Percentiles rank a stretch among this genome's conserved stretches.
These are phyloP conservation scores for Melinopterus prodromus DNA, from an alignment of 2,888 invertebrate species.

Conservation along the genomic window DNA sequence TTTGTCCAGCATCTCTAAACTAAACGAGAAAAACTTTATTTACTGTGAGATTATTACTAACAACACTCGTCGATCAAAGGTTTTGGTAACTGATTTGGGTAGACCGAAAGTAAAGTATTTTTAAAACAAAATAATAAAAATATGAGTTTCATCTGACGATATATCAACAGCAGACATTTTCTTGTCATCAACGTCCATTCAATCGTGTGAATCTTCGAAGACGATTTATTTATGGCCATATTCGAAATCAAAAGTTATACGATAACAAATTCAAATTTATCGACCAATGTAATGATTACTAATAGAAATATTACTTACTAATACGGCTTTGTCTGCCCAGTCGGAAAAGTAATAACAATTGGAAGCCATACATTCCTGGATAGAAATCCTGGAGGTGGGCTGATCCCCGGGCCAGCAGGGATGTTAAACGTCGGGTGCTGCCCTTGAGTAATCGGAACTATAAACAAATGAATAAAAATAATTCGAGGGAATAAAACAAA, in stretches of 20 bases:
- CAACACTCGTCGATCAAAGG: no score
- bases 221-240: no score
- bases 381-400: slow-evolving; percentile 91
- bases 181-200: no score
- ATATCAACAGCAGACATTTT: no score
- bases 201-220: no score
- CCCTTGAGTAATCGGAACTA: slow-evolving; percentile 64
- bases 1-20: slow-evolving; percentile 96
- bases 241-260: no score
- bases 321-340: slow-evolving; percentile 87
- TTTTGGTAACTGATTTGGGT: no score
- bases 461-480: slow-evolving; percentile 44
- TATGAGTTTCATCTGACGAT: no score
- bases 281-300: no score
- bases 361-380: slow-evolving; percentile 94
- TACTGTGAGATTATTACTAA: slow-evolving; percentile 24
- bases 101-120: no score
- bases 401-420: slow-evolving; percentile 78
- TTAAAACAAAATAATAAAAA: no score
- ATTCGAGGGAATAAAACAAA: not conserved
- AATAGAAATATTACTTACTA: slow-evolving; percentile 75
- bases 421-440: slow-evolving; percentile 72
- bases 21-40: slow-evolving; percentile 55
- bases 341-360: slow-evolving; percentile 83
- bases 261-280: no score